A percentile compares a stretch with the other conserved stretches of the same genome.
phyloP scores from a whole-genome alignment of 2,888 invertebrate genomes.

The Malthinus flaveolus region DNA sequence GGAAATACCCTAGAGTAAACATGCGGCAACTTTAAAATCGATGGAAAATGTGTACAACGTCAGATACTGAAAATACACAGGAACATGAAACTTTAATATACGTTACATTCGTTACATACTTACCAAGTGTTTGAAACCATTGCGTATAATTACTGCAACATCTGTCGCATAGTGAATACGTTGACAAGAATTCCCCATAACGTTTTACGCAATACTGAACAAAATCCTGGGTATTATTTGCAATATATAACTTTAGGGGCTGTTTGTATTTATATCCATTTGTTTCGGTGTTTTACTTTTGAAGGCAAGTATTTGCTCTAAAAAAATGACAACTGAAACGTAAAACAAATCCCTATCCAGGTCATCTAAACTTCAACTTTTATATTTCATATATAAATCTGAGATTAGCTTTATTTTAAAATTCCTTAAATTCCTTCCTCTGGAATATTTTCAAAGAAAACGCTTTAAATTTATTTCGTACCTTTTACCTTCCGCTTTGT shows the following conservation, averaged over 20 bases:
- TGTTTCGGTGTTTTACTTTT: too few relatives aligned
- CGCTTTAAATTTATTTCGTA: too few relatives aligned
- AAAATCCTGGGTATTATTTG: constrained; percentile 8
- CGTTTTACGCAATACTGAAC: constrained; percentile 12
- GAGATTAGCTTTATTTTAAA: too few relatives aligned
- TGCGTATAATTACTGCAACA: constrained; percentile 21
- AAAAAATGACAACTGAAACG: too few relatives aligned
- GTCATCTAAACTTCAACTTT: too few relatives aligned
- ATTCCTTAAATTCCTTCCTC: too few relatives aligned
- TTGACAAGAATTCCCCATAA: constrained; percentile 14
- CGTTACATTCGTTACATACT: constrained; percentile 1
- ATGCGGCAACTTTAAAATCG: constrained; percentile 18
- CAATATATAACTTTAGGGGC: not conserved
- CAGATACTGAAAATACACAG: not conserved
- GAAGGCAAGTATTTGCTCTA: too few relatives aligned
- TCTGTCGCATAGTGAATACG: constrained; percentile 17
- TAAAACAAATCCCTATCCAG: too few relatives aligned
- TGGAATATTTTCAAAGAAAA: too few relatives aligned
- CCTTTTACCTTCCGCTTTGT: too few relatives aligned
- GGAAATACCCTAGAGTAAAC: constrained; percentile 22
- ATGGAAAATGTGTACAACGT: constrained; percentile 8
- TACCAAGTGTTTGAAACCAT: constrained; percentile 19
- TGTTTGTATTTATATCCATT: too few relatives aligned
- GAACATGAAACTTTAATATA: not conserved
- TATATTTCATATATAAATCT: too few relatives aligned